Percentiles rank a stretch among this genome's conserved stretches.
These are phyloP conservation scores for Morelia viridis DNA, from an alignment of 2,797 vertebrate genomes.

Conservation along the genomic window DNA sequence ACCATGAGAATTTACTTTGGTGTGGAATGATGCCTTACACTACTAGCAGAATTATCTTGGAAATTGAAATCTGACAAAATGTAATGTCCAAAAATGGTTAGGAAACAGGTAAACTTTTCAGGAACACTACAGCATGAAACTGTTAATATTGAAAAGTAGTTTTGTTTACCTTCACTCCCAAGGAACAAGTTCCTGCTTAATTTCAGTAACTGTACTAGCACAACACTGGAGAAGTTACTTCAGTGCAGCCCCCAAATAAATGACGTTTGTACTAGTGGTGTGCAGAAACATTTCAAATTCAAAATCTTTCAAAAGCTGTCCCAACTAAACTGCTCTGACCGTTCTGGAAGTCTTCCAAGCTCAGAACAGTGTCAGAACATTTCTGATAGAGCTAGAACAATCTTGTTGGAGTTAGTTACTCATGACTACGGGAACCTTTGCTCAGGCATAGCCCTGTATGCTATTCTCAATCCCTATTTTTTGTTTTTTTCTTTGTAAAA, in stretches of 20 bases:
- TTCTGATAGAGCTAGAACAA: background rate
- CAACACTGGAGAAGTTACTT: background rate
- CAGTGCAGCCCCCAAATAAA: background rate
- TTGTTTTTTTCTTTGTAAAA: background rate
- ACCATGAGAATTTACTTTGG: background rate
- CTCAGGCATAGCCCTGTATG: background rate
- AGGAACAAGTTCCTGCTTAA: background rate
- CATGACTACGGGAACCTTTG: background rate
- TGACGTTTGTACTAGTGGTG: background rate
- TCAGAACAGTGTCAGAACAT: background rate
- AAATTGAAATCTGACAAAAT: background rate
- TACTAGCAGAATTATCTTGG: background rate
- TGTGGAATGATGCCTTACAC: background rate
- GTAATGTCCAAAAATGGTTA: background rate
- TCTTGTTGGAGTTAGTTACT: background rate
- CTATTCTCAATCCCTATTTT: background rate
- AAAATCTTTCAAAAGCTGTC: background rate
- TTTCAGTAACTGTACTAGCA: background rate
- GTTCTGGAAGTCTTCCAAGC: background rate
- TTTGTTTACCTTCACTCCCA: background rate
- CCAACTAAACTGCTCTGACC: background rate
- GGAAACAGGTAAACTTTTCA: background rate
- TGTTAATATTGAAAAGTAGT: background rate
- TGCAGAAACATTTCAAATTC: background rate
- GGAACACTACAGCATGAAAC: background rate